Base-by-base conservation (phyloP, 2,113 vertebrate genomes). In the Leptosomus discolor region DNA sequence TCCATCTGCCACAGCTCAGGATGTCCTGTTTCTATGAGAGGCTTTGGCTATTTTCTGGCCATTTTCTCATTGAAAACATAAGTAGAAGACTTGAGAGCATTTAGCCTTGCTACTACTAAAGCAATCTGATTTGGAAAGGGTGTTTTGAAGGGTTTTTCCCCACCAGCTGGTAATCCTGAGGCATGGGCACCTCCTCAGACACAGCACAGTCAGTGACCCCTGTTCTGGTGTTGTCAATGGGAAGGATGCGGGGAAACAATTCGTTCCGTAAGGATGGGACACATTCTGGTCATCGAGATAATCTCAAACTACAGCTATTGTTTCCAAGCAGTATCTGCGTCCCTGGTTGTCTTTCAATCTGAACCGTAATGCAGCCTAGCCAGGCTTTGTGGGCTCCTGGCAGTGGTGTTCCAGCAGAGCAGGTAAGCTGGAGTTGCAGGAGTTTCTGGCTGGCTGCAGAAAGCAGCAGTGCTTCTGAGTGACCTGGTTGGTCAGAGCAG, bases 1-100 rank as follows among this genome's bases (percentile, higher is more conserved):
- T 88, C 37, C 68, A 84, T 95, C 94, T 97, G 93, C 64, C 87
- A 65, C 70, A 84, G 77, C 80, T 90, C 94, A 94, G 97, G 96
- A 97, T 96, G 94, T 97, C 95, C 96, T 96, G 94, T 97, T 97
- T 94, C 96, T 95, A 32, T 82, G 71, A 95, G 80, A 37, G 53
- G 19, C 75, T 95, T 86, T 34, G 14, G 60, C 45, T 78, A 96
- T n/a, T 92, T 48, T 77, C 95, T 88, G 74, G 51, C 20, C 71
- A 56, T 94, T 96, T 95, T 92, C 36, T 96, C 87, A 78, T 21
- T 88, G 80, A 61, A 90, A 95, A 90, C 46, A 2, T 2, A 68
- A 74, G 69, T 19, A 82, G 53, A 34, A 92, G 63, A 78, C 16
- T 69, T 29, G 41, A 78, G 14, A 88, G 12, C 48, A 50, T 77